Evolutionary conservation across 2,888 invertebrate genomes (phyloP).

Genomic region (Gasteruption jaculator): DNA sequence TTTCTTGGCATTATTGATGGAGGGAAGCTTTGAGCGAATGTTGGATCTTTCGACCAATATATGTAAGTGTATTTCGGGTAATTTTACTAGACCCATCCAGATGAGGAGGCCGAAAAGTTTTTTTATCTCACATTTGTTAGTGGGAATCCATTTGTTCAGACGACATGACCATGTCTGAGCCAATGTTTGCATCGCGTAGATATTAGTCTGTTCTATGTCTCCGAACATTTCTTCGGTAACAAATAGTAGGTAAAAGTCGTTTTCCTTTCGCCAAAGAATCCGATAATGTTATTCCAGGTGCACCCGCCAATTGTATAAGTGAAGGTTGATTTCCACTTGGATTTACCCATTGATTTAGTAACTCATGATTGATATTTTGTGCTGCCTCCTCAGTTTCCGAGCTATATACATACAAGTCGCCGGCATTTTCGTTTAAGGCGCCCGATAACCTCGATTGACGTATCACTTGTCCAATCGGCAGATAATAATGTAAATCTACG

Average conservation of each 20-base stretch:
- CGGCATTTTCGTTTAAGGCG: constrained; percentile 7
- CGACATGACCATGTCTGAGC: neutral
- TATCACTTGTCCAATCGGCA: too few relatives aligned
- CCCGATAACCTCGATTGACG: constrained; percentile 6
- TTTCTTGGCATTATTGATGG: constrained; percentile 11
- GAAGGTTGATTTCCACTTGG: too few relatives aligned
- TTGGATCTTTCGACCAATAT: constrained; percentile 12
- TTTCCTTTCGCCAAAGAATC: too few relatives aligned
- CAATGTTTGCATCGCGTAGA: constrained; percentile 1
- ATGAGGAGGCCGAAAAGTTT: constrained; percentile 8
- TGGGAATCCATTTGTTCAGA: neutral
- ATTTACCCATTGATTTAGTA: constrained; percentile 7
- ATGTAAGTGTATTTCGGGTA: constrained; percentile 2
- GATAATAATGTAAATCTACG: constrained; percentile 10
- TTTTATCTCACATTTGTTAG: constrained; percentile 8
- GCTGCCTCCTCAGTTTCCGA: constrained; percentile 4
- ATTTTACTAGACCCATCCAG: constrained; percentile 9
- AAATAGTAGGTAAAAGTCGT: constrained; percentile 5
- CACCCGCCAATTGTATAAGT: constrained; percentile 9
- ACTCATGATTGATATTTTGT: constrained; percentile 8
- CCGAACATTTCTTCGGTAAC: constrained; percentile 8
- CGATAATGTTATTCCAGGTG: constrained; percentile 8
- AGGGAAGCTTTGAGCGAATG: constrained; percentile 7
- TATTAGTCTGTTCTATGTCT: constrained; percentile 1
- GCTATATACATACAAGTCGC: too few relatives aligned